These are phyloP conservation scores for Cebus imitator DNA, from an alignment of 2,113 vertebrate genomes.

Conservation along the genomic window DNA sequence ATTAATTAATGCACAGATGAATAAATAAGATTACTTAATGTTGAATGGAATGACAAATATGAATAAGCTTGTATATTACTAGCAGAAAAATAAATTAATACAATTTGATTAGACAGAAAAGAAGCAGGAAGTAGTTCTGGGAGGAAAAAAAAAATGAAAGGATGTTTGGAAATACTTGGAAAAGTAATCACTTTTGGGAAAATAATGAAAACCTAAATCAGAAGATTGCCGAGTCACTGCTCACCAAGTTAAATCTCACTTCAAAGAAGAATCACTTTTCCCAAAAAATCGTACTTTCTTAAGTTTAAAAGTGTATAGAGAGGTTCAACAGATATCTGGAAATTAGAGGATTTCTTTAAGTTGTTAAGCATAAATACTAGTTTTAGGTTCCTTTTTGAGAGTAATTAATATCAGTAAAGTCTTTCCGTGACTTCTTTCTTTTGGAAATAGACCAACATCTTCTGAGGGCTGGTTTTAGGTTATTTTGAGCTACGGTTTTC, in stretches of 20 bases:
- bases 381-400: neutral
- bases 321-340: neutral
- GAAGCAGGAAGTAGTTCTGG: neutral
- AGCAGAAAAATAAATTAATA: neutral
- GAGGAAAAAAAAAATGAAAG: neutral
- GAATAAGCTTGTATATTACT: neutral
- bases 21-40: neutral
- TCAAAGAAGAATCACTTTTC: neutral
- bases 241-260: slow-evolving; percentile 2
- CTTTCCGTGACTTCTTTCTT: neutral
- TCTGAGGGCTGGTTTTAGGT: neutral
- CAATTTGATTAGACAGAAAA: neutral
- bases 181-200: slow-evolving; percentile 7
- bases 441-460: neutral
- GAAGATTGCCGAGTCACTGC: neutral
- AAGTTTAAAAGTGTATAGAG: neutral
- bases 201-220: slow-evolving; percentile 11
- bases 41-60: neutral
- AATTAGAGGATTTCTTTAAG: neutral
- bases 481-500: neutral
- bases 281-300: neutral
- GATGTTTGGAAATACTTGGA: neutral
- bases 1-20: neutral
- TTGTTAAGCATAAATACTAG: neutral
- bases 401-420: neutral